A percentile compares a stretch with the other conserved stretches of the same genome.
Conservation (phyloP, 2,888 invertebrate species). For the Cheilosia impressa region DNA sequence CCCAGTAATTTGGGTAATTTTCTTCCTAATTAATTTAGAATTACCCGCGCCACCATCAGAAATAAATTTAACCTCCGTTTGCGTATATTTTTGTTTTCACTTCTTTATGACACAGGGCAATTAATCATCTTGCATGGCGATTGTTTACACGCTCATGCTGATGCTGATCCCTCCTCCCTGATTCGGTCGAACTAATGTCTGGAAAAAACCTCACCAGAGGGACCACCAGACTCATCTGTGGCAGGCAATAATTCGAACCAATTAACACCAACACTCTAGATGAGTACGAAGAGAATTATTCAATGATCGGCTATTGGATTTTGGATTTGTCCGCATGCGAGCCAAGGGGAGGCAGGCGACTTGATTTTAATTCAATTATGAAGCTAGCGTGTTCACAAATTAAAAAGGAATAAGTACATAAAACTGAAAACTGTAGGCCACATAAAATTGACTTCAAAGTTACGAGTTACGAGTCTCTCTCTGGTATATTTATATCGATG, state of each 20-base stretch:
- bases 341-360: slow-evolving; percentile 3
- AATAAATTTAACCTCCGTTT: slow-evolving; percentile 27
- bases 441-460: not conserved
- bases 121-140: slow-evolving; percentile 37
- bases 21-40: slow-evolving; percentile 37
- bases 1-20: not conserved
- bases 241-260: slow-evolving; percentile 55
- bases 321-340: slow-evolving; percentile 45
- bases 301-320: slow-evolving; percentile 50
- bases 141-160: not conserved
- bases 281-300: slow-evolving; percentile 43
- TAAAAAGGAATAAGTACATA: not conserved
- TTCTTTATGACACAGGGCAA: slow-evolving; percentile 22
- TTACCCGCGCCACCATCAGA: slow-evolving; percentile 34
- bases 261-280: slow-evolving; percentile 62
- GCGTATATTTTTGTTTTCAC: slow-evolving; percentile 8
- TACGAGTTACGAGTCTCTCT: too few relatives aligned
- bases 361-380: slow-evolving; percentile 62
- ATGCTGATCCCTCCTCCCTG: not conserved
- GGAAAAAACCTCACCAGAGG: not conserved
- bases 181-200: not conserved
- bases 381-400: slow-evolving; percentile 16
- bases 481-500: not conserved
- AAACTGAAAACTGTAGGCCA: slow-evolving; percentile 3
- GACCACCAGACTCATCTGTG: slow-evolving; percentile 13